Conservation (phyloP, 2,888 invertebrate species). For the Acanthacorydalis orientalis region DNA sequence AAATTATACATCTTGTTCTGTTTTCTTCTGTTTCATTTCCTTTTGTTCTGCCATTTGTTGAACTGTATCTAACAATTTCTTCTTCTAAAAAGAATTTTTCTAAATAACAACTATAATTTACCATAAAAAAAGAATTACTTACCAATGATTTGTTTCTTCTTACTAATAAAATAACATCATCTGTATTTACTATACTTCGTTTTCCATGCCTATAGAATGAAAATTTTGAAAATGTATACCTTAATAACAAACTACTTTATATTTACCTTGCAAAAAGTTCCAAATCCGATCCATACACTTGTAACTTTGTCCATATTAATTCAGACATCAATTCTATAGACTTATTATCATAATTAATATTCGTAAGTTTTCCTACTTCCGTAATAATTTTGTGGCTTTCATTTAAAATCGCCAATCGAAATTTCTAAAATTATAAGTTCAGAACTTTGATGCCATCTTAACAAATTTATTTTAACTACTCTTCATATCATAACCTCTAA, state of each 20-base stretch:
- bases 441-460: too few relatives aligned
- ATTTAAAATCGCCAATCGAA: slow-evolving; percentile 12
- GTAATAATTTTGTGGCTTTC: slow-evolving; percentile 35
- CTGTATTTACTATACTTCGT: slow-evolving; percentile 37
- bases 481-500: too few relatives aligned
- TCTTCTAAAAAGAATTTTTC: neutral
- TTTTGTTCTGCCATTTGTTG: neutral
- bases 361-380: slow-evolving; percentile 33
- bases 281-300: slow-evolving; percentile 37
- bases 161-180: slow-evolving; percentile 45
- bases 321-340: slow-evolving; percentile 42
- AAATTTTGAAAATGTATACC: neutral
- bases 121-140: slow-evolving; percentile 14
- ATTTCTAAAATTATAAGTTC: too few relatives aligned
- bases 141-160: slow-evolving; percentile 44
- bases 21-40: neutral
- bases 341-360: slow-evolving; percentile 32
- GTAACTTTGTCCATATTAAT: slow-evolving; percentile 37
- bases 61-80: neutral
- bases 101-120: too few relatives aligned
- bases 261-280: slow-evolving; percentile 48
- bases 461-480: too few relatives aligned
- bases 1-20: neutral
- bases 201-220: slow-evolving; percentile 40
- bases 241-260: neutral